These are phyloP conservation scores for Synanthedon andrenaeformis DNA, from an alignment of 2,888 invertebrate species.

Conservation along the genomic window DNA sequence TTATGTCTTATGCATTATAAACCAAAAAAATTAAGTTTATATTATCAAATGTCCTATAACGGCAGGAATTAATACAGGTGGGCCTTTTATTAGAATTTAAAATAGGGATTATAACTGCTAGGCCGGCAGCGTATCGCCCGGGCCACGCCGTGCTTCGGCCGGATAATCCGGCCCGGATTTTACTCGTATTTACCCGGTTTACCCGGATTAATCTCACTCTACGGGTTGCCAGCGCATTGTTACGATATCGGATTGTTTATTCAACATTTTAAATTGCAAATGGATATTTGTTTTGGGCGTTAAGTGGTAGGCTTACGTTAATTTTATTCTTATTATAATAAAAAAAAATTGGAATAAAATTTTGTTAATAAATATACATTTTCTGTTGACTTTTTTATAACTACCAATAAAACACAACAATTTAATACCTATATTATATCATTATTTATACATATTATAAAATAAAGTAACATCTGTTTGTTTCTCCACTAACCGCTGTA, in stretches of 20 bases:
- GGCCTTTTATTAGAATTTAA: slow-evolving; percentile 63
- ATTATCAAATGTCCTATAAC: slow-evolving; percentile 3
- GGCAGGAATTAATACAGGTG: slow-evolving; percentile 41
- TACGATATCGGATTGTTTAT: slow-evolving; percentile 64
- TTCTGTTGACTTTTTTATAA: no score
- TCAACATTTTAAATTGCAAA: slow-evolving; percentile 46
- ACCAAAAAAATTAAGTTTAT: neutral
- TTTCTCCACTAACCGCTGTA: no score
- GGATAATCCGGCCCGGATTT: slow-evolving; percentile 29
- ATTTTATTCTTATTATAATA: neutral
- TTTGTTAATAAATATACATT: no score
- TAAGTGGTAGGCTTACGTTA: neutral
- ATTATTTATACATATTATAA: no score
- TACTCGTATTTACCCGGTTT: slow-evolving; percentile 40
- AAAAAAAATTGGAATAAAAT: no score
- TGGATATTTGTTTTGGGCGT: slow-evolving; percentile 11
- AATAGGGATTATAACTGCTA: slow-evolving; percentile 62
- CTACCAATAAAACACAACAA: no score
- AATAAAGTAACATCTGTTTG: no score
- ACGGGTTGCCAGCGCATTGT: slow-evolving; percentile 39
- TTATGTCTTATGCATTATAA: no score
- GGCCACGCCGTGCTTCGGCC: slow-evolving; percentile 30
- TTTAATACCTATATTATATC: no score
- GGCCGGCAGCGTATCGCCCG: slow-evolving; percentile 44
- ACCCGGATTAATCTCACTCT: slow-evolving; percentile 42